Evolutionary conservation across 2,113 vertebrate species (phyloP).

Genomic region (Uria lomvia): DNA sequence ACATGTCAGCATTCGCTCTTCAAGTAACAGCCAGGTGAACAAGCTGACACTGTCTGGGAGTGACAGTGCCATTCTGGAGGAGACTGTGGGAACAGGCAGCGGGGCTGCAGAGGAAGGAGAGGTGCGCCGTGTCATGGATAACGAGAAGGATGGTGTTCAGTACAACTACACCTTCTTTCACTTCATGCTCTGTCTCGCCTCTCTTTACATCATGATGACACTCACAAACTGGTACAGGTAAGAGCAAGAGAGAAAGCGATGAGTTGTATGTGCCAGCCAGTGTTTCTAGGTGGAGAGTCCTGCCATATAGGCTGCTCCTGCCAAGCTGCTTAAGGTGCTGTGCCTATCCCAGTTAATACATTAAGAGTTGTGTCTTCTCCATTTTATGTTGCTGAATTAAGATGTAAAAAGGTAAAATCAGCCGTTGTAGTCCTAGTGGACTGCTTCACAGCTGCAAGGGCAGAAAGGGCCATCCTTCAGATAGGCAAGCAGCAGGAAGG

Average conservation of each 20-base stretch:
- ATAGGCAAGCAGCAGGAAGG: not conserved
- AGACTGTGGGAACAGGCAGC: slow-evolving; percentile 19
- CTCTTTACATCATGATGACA: slow-evolving; percentile 98
- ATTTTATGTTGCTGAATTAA: not conserved
- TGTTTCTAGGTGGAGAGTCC: not conserved
- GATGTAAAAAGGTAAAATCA: not conserved
- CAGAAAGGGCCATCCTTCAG: not conserved
- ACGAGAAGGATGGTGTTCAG: slow-evolving; percentile 85
- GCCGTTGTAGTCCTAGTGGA: not conserved
- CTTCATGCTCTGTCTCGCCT: slow-evolving; percentile 89
- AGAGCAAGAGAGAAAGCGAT: not conserved
- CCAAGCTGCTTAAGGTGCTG: not conserved
- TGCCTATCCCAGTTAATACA: not conserved
- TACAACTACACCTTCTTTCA: slow-evolving; percentile 93
- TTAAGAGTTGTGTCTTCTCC: not conserved
- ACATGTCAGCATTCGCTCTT: slow-evolving; percentile 84
- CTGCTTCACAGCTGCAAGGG: not conserved
- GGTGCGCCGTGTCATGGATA: slow-evolving; percentile 79
- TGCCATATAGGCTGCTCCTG: not conserved
- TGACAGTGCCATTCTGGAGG: slow-evolving; percentile 80
- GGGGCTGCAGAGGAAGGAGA: slow-evolving; percentile 66
- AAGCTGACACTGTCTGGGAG: slow-evolving; percentile 87
- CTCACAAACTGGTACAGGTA: slow-evolving; percentile 97
- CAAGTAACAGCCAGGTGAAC: slow-evolving; percentile 90
- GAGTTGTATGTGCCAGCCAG: not conserved